A percentile compares a stretch with the other conserved stretches of the same genome.
Evolutionary conservation across 1,140 invertebrate species (phyloP).

Genomic region (Cydia amplana): DNA sequence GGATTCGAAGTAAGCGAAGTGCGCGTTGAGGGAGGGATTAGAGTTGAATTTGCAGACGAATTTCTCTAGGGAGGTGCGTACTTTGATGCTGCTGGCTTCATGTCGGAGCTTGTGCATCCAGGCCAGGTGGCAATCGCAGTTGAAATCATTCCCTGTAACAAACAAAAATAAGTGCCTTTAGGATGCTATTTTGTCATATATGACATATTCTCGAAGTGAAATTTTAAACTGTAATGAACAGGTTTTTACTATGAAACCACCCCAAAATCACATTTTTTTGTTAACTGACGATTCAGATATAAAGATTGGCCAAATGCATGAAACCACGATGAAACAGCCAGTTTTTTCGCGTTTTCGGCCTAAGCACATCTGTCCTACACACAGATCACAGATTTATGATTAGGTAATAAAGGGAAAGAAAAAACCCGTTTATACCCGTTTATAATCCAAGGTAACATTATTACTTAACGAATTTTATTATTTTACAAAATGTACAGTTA

Average conservation of each 20-base stretch:
- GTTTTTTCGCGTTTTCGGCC: too few species aligned
- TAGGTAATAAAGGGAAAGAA: too few species aligned
- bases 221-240: too few species aligned
- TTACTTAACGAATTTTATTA: background rate
- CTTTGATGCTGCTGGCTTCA: slow-evolving; percentile 85
- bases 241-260: too few species aligned
- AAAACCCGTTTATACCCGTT: background rate
- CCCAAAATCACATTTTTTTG: too few species aligned
- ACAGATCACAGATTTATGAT: too few species aligned
- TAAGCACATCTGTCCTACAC: too few species aligned
- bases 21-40: slow-evolving; percentile 59
- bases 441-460: background rate
- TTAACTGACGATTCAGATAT: too few species aligned
- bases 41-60: slow-evolving; percentile 68
- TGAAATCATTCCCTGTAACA: slow-evolving; percentile 86
- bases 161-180: slow-evolving; percentile 32
- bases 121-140: slow-evolving; percentile 88
- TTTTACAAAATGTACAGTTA: background rate
- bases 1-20: slow-evolving; percentile 65
- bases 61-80: slow-evolving; percentile 84
- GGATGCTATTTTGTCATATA: too few species aligned
- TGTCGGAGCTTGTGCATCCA: slow-evolving; percentile 88
- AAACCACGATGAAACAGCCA: too few species aligned
- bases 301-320: too few species aligned
- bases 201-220: too few species aligned